phyloP scores from a whole-genome alignment of 2,113 vertebrate genomes.

The Oncorhynchus mykiss region DNA sequence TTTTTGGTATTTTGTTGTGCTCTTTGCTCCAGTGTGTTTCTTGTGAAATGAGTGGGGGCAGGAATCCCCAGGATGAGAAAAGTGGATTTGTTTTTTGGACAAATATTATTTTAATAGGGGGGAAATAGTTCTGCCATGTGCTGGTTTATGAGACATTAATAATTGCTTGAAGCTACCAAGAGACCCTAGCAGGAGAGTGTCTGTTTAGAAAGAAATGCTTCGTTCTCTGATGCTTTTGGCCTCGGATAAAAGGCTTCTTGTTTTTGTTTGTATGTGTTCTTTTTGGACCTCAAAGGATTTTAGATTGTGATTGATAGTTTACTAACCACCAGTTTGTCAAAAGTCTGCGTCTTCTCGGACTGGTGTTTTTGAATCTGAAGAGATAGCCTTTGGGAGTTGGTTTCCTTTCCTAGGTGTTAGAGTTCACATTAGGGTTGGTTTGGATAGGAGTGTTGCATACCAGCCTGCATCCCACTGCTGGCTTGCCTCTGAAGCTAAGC shows the following conservation, averaged over 20 bases:
- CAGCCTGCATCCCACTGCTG: no score
- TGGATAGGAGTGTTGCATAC: no score
- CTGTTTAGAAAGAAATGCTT: constrained; percentile 27
- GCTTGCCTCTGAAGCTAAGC: no score
- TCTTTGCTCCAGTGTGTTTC: no score
- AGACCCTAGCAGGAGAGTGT: constrained; percentile 27
- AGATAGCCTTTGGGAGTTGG: constrained; percentile 24
- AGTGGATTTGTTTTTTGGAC: constrained; percentile 14
- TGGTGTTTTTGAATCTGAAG: constrained; percentile 19
- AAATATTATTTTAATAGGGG: constrained; percentile 11
- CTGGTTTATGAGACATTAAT: constrained; percentile 14
- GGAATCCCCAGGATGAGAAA: not conserved
- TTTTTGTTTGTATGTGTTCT: constrained; percentile 40
- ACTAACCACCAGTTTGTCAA: constrained; percentile 15
- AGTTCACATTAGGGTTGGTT: constrained; percentile 32
- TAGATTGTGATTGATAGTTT: not conserved
- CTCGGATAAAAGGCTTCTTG: constrained; percentile 19
- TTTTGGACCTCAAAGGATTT: constrained; percentile 31
- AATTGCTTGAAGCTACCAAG: constrained; percentile 29
- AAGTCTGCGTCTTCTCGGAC: constrained; percentile 16
- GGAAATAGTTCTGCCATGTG: not conserved
- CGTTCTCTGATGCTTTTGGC: constrained; percentile 17
- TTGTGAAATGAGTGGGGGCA: no score
- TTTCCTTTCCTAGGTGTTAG: constrained; percentile 32
- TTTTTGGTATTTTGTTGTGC: not conserved